A percentile compares a stretch with the other conserved stretches of the same genome.
Evolutionary conservation across 2,797 vertebrate species (phyloP).

Genomic region (Triplophysa yarkandensis): DNA sequence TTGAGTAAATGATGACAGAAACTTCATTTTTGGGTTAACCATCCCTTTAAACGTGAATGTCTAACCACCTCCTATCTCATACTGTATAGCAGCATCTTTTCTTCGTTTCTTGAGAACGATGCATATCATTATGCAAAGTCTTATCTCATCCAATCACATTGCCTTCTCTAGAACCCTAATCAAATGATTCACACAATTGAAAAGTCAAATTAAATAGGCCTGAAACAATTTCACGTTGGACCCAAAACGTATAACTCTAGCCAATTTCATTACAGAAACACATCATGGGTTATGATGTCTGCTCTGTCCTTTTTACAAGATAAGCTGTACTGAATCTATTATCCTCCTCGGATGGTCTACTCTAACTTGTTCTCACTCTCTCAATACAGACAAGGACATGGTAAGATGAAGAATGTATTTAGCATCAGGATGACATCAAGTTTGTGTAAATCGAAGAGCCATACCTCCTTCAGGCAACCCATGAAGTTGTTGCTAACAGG

Average conservation of each 20-base stretch:
- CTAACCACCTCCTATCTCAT: neutral
- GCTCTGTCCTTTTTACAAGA: conserved; percentile 49
- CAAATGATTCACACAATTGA: conserved; percentile 59
- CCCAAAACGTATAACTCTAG: conserved; percentile 49
- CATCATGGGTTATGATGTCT: conserved; percentile 46
- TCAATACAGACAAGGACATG: conserved; percentile 30
- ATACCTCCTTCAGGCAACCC: conserved; percentile 98
- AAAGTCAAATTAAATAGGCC: conserved; percentile 61
- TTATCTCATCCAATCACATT: conserved; percentile 46
- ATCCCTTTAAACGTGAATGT: neutral
- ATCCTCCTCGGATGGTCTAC: conserved; percentile 40
- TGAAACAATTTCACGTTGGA: conserved; percentile 53
- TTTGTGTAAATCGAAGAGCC: neutral
- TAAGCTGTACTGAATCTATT: conserved; percentile 61
- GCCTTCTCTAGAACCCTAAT: conserved; percentile 49
- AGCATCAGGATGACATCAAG: neutral
- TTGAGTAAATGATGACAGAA: too few relatives aligned
- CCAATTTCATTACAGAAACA: conserved; percentile 58
- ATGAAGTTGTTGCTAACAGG: conserved; percentile 99
- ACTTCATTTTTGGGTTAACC: too few relatives aligned
- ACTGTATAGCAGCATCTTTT: conserved; percentile 6
- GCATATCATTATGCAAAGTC: conserved; percentile 41
- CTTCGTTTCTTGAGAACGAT: conserved; percentile 7
- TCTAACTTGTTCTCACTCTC: conserved; percentile 32
- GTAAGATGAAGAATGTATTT: conserved; percentile 30